A percentile compares a stretch with the other conserved stretches of the same genome.
phyloP scores from a whole-genome alignment of 2,888 invertebrate species.

The Drosophila ezoana region DNA sequence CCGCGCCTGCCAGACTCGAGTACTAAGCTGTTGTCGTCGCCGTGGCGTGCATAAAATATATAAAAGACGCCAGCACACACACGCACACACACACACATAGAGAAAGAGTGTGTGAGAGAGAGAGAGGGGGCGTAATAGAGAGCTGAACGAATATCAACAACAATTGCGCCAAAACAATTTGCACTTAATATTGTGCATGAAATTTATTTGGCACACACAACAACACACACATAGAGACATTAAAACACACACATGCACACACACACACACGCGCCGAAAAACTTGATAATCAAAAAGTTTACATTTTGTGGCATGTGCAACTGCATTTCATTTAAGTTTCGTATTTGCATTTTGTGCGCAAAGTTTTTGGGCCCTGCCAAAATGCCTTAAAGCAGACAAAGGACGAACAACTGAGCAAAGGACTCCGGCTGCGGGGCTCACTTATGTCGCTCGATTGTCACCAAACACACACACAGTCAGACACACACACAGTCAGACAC shows the following conservation, averaged over 20 bases:
- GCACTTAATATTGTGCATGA: constrained; percentile 71
- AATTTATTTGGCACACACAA: constrained; percentile 62
- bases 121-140: constrained; percentile 3
- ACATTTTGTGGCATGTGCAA: constrained; percentile 60
- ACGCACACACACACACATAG: constrained; percentile 5
- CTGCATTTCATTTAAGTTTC: constrained; percentile 73
- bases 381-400: constrained; percentile 37
- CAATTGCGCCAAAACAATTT: constrained; percentile 75
- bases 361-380: constrained; percentile 37
- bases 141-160: constrained; percentile 32
- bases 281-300: constrained; percentile 77
- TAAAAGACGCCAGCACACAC: constrained; percentile 39
- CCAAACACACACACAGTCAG: not conserved
- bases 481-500: not conserved
- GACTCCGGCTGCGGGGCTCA: constrained; percentile 14
- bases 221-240: constrained; percentile 21
- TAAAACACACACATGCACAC: constrained; percentile 11
- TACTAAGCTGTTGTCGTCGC: constrained; percentile 50
- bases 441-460: constrained; percentile 36
- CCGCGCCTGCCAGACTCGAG: constrained; percentile 5
- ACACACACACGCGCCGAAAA: constrained; percentile 21
- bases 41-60: constrained; percentile 65
- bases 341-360: constrained; percentile 64
- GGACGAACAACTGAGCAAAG: constrained; percentile 14
- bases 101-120: not conserved